Conservation (phyloP, 1,140 invertebrate genomes). For the Drosophila arawakana region DNA sequence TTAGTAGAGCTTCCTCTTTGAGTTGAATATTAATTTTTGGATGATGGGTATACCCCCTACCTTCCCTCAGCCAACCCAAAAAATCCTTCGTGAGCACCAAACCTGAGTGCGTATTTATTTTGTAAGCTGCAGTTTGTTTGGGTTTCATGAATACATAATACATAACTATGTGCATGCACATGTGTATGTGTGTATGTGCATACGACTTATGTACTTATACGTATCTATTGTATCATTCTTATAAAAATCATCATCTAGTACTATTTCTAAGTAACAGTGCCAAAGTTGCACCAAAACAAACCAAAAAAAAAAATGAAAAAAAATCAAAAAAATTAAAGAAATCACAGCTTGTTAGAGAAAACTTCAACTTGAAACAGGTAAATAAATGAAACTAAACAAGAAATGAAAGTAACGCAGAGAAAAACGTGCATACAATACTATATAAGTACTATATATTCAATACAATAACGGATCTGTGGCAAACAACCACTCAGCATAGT, state of each 20-base stretch:
- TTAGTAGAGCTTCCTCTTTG: slow-evolving; percentile 8
- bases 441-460: slow-evolving; percentile 33
- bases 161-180: neutral
- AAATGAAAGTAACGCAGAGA: neutral
- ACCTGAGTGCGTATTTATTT: slow-evolving; percentile 32
- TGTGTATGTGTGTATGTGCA: slow-evolving; percentile 1
- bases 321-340: neutral
- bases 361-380: slow-evolving; percentile 41
- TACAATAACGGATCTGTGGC: slow-evolving; percentile 14
- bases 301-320: neutral
- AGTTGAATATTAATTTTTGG: neutral
- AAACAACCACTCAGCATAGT: neutral
- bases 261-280: slow-evolving; percentile 57
- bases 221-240: slow-evolving; percentile 45
- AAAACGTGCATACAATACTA: slow-evolving; percentile 21
- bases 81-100: neutral
- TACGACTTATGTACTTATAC: slow-evolving; percentile 9
- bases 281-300: slow-evolving; percentile 37
- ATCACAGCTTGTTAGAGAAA: slow-evolving; percentile 33
- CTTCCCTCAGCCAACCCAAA: no score
- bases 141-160: slow-evolving; percentile 50
- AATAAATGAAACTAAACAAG: slow-evolving; percentile 20
- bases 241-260: slow-evolving; percentile 21
- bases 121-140: slow-evolving; percentile 67
- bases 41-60: no score